Evolutionary conservation across 2,113 vertebrate species (phyloP).

Genomic region (Dromaius novaehollandiae): DNA sequence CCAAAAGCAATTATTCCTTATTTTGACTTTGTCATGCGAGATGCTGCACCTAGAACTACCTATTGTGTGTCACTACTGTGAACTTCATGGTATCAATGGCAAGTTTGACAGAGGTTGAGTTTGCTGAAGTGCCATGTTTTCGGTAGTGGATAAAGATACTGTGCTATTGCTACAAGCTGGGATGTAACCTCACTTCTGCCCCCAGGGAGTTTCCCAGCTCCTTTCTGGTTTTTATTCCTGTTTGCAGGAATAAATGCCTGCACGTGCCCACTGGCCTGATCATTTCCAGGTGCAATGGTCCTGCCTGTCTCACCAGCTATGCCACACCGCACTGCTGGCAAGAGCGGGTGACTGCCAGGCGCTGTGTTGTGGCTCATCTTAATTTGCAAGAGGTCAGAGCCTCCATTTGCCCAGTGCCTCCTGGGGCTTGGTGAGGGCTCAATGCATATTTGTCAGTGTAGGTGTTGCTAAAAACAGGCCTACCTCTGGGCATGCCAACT

Average conservation of each 20-base stretch:
- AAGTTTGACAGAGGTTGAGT: background rate
- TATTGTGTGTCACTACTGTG: background rate
- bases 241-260: background rate
- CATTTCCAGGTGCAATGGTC: background rate
- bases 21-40: background rate
- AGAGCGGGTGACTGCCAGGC: fast-evolving
- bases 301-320: background rate
- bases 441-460: fast-evolving
- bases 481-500: fast-evolving
- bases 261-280: background rate
- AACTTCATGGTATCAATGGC: fast-evolving
- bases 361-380: background rate
- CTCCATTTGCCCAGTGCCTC: background rate
- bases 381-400: background rate
- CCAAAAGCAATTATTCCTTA: background rate
- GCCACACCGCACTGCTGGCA: background rate
- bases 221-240: background rate
- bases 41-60: background rate
- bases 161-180: fast-evolving
- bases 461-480: background rate
- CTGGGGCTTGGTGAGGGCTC: fast-evolving
- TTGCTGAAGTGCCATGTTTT: background rate
- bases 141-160: background rate
- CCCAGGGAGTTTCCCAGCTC: background rate
- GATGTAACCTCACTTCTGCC: background rate